Evolutionary conservation across 2,113 vertebrate species (phyloP).

Genomic region (Bos taurus): DNA sequence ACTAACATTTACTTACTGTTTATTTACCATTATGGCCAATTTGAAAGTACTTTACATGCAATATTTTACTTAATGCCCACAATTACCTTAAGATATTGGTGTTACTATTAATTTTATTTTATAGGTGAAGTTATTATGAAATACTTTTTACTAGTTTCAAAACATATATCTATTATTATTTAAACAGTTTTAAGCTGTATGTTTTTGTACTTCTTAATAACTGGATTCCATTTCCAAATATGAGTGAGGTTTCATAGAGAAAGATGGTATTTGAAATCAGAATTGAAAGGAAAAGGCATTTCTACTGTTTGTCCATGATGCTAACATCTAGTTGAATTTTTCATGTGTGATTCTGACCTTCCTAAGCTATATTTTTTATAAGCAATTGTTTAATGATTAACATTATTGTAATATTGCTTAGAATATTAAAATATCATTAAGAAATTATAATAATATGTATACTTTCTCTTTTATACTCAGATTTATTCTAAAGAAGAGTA

Average conservation of each 20-base stretch:
- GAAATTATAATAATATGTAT: background rate
- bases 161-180: background rate
- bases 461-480: background rate
- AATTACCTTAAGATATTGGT: background rate
- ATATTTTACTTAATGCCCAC: background rate
- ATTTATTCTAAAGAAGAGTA: background rate
- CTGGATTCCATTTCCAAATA: background rate
- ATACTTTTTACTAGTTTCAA: background rate
- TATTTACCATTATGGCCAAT: background rate
- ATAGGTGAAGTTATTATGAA: background rate
- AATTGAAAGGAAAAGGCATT: background rate
- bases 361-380: background rate
- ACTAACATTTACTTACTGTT: background rate
- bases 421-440: background rate
- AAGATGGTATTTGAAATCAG: background rate
- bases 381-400: background rate
- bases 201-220: background rate
- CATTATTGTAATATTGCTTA: background rate
- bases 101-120: background rate
- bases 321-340: background rate
- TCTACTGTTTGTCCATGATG: background rate
- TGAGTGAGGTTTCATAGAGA: background rate
- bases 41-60: background rate
- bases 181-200: background rate
- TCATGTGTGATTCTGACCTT: background rate